Conservation (phyloP, 2,888 invertebrate species). For the Lepidocyrtoides sp. region DNA sequence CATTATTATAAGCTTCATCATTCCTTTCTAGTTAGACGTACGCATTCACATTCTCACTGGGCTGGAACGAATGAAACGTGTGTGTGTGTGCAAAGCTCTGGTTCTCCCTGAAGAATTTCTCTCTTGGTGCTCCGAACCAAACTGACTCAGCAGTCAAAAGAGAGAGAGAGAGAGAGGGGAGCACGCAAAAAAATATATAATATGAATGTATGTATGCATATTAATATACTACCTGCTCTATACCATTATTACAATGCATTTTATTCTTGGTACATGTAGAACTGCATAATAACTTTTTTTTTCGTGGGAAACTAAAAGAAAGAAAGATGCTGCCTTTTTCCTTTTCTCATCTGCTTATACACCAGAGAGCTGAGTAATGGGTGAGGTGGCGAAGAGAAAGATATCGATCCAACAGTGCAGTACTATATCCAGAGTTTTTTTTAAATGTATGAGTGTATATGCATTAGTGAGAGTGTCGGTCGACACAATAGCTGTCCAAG, state of each 20-base stretch:
- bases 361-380: constrained; percentile 32
- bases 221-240: too few relatives aligned
- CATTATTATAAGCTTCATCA: background rate
- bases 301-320: background rate
- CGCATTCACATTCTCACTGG: background rate
- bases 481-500: constrained; percentile 80
- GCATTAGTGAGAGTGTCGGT: background rate
- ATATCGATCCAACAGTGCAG: constrained; percentile 73
- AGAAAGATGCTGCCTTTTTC: background rate
- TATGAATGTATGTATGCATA: too few relatives aligned
- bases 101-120: constrained; percentile 8
- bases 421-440: background rate
- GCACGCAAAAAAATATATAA: background rate
- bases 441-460: background rate
- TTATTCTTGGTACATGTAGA: background rate
- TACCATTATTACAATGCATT: too few relatives aligned
- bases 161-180: too few relatives aligned
- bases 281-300: constrained; percentile 10
- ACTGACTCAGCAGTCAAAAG: background rate
- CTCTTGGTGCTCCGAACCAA: background rate
- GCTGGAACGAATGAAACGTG: background rate
- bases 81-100: background rate
- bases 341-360: background rate
- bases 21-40: background rate
- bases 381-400: constrained; percentile 78